Conservation (phyloP, 2,113 vertebrate species). For the Pristiophorus japonicus region DNA sequence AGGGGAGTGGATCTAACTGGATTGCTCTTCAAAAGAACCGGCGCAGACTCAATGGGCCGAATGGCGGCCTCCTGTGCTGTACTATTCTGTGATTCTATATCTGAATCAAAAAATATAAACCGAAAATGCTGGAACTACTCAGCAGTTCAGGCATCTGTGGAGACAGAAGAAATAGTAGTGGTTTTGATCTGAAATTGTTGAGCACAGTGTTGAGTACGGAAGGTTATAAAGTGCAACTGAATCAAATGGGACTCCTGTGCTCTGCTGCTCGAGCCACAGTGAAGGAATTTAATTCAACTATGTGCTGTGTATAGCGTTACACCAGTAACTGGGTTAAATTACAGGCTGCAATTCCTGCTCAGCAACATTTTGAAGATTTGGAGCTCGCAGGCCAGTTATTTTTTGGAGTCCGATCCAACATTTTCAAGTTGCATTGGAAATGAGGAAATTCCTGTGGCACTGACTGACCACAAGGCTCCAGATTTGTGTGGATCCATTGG, state of each 20-base stretch:
- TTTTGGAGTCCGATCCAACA: neutral
- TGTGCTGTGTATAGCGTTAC: neutral
- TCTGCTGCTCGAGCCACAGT: neutral
- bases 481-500: neutral
- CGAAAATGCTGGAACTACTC: too few species aligned
- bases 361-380: neutral
- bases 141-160: too few species aligned
- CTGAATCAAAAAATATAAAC: too few species aligned
- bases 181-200: neutral
- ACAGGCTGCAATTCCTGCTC: neutral
- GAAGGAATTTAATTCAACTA: neutral
- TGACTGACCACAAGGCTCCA: neutral
- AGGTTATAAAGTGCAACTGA: neutral
- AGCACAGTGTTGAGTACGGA: neutral
- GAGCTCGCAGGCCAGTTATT: neutral
- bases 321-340: neutral
- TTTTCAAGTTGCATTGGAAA: neutral
- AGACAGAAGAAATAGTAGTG: neutral
- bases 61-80: too few species aligned
- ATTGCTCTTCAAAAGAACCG: too few species aligned
- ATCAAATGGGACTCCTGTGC: neutral
- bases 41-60: too few species aligned
- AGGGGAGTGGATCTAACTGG: too few species aligned
- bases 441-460: neutral
- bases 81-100: too few species aligned